Conservation (phyloP, 2,888 invertebrate species). For the Chrysopilus asiliformis region DNA sequence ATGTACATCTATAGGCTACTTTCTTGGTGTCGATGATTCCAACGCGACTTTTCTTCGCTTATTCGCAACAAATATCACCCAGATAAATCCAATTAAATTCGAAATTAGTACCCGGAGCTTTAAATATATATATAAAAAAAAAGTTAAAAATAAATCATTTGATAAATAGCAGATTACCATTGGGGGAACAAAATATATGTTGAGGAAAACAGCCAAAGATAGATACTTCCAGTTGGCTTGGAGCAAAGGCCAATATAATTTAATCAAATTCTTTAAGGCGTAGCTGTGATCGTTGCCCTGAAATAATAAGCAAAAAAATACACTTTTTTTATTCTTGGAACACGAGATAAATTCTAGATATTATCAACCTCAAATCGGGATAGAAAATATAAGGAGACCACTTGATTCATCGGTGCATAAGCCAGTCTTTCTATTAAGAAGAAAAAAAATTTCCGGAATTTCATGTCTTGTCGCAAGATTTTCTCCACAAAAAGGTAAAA, state of each 20-base stretch:
- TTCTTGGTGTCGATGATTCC: too few species aligned
- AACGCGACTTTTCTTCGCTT: slow-evolving; percentile 43
- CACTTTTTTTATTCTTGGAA: too few species aligned
- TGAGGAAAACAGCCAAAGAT: slow-evolving; percentile 59
- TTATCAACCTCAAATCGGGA: slow-evolving; percentile 51
- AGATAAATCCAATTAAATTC: slow-evolving; percentile 64
- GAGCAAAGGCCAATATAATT: slow-evolving; percentile 51
- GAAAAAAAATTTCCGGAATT: slow-evolving; percentile 42
- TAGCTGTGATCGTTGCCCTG: slow-evolving; percentile 53
- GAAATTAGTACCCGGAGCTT: slow-evolving; percentile 61
- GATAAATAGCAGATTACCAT: slow-evolving; percentile 41
- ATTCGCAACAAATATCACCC: slow-evolving; percentile 61
- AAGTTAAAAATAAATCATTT: slow-evolving; percentile 4
- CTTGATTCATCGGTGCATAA: slow-evolving; percentile 58
- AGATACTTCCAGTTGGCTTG: slow-evolving; percentile 65
- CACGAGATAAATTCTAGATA: too few species aligned
- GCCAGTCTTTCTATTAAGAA: slow-evolving; percentile 57
- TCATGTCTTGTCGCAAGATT: slow-evolving; percentile 44
- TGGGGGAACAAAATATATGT: slow-evolving; percentile 61
- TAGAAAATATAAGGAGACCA: slow-evolving; percentile 57
- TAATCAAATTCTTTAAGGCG: slow-evolving; percentile 48
- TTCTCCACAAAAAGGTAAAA: slow-evolving; percentile 54
- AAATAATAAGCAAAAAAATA: slow-evolving; percentile 10
- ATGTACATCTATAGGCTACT: too few species aligned
- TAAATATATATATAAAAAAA: slow-evolving; percentile 25